Percentiles rank a stretch among this genome's conserved stretches.
phyloP scores from a whole-genome alignment of 2,113 vertebrate species.

The Hylia prasina region DNA sequence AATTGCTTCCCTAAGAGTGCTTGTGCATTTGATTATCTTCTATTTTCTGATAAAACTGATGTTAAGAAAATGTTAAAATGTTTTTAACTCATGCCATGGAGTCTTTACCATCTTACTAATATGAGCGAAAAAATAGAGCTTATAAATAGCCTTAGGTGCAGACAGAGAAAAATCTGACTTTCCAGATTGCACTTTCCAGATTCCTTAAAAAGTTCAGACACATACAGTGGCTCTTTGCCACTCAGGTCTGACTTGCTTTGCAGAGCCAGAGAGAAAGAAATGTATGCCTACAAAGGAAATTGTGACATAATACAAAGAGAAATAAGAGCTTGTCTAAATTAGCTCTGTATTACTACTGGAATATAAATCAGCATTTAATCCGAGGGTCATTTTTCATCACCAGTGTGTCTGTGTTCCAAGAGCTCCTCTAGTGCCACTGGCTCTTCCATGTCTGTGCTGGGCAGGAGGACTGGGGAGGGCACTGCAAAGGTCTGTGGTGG shows the following conservation, averaged over 20 bases:
- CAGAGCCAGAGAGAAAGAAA: not conserved
- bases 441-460: accelerated
- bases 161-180: not conserved
- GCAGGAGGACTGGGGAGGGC: not conserved
- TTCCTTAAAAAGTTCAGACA: not conserved
- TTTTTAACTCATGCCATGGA: not conserved
- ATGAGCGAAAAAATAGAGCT: not conserved
- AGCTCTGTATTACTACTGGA: not conserved
- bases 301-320: not conserved
- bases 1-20: not conserved
- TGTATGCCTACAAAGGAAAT: not conserved
- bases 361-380: not conserved
- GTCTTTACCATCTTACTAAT: not conserved
- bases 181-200: not conserved
- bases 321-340: not conserved
- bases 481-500: not conserved
- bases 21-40: not conserved
- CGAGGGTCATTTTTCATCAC: not conserved
- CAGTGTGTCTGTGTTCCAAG: not conserved
- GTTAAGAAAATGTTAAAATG: not conserved
- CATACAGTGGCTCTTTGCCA: not conserved
- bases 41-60: not conserved
- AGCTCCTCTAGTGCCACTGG: accelerated
- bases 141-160: not conserved
- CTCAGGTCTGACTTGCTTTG: not conserved